Percentiles rank a stretch among this genome's conserved stretches.
Evolutionary conservation across 2,113 vertebrate species (phyloP).

Genomic region (Nothobranchius kuhntae): DNA sequence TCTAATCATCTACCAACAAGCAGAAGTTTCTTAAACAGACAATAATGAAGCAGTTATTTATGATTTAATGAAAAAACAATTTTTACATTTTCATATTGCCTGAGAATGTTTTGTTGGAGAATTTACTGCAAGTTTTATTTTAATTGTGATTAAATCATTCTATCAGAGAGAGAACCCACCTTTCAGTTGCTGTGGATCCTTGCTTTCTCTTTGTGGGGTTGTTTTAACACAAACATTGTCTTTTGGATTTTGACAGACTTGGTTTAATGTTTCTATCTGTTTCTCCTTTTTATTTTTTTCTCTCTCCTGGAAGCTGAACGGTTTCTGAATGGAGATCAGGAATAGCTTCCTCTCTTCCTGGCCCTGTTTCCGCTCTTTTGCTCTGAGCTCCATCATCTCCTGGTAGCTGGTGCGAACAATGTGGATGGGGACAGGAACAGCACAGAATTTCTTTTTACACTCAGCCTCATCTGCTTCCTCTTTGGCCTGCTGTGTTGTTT

Average conservation of each 20-base stretch:
- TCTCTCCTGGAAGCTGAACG: slow-evolving; percentile 88
- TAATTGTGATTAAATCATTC: too few relatives aligned
- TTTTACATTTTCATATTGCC: too few relatives aligned
- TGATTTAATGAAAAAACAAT: too few relatives aligned
- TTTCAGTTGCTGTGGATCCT: slow-evolving; percentile 75
- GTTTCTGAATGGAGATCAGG: slow-evolving; percentile 86
- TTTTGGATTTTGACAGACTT: slow-evolving; percentile 56
- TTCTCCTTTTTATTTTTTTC: slow-evolving; percentile 82
- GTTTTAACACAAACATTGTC: slow-evolving; percentile 44
- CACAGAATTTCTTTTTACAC: slow-evolving; percentile 89
- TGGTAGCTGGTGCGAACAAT: slow-evolving; percentile 83
- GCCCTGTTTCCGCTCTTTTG: slow-evolving; percentile 80
- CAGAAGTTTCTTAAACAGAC: too few relatives aligned
- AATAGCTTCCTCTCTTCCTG: slow-evolving; percentile 85
- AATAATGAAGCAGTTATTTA: too few relatives aligned
- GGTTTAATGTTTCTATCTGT: slow-evolving; percentile 61
- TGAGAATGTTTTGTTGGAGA: too few relatives aligned
- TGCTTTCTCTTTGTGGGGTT: slow-evolving; percentile 74
- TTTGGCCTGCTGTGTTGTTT: slow-evolving; percentile 61
- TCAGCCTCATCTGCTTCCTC: slow-evolving; percentile 84
- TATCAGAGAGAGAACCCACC: slow-evolving; percentile 70
- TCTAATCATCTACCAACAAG: too few relatives aligned
- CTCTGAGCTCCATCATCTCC: slow-evolving; percentile 81
- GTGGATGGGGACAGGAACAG: slow-evolving; percentile 84
- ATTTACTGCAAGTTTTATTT: too few relatives aligned